Base-by-base conservation (phyloP, 1,140 invertebrate species). In the Helicoverpa zea region DNA sequence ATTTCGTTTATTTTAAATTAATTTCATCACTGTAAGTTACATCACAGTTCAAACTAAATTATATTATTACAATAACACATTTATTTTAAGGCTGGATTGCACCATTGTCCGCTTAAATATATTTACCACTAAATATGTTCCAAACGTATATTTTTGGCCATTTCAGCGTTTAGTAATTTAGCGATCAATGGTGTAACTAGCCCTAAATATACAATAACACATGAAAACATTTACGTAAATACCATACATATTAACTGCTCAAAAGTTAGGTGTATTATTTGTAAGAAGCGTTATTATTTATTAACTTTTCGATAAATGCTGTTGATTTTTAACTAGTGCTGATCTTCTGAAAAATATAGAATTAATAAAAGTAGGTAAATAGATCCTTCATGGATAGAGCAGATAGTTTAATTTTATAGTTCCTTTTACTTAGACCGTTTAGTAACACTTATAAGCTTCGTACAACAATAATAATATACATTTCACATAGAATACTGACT, bases 401-500 rank as follows among this genome's bases (percentile, higher is more conserved):
- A 3, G 52, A 54, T 4, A 54, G 52, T 16, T 54, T n/a, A 18
- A 18, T 16, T 54, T n/a, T 11, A 18, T 58, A 11, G 9, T 18
- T 58, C 16, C n/a, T 58, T 7, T 58, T 23, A 1, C 18, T 52
- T 58, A 23, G 16, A 58, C 56, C 56, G 16, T 58, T 43, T 58
- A 10, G 52, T 54, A 13, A 12, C 47, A 13, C 51, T 52, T 23
- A 12, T 43, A 29, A 59, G 2, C 58, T 2, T 59, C 7, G 9
- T 23, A 59, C 23, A 59, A 59, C 35, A 64, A 30, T 14, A 64
- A 52, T 52, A 63, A 63, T 18, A 63, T 63, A 63, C 18, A 70
- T 29, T 58, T 66, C 16, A 70, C 49, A 79, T 72, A 47, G 49
- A 81, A 81, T 77, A 81, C 80, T 77, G 80, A 75, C 79, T 83